phyloP scores from a whole-genome alignment of 2,797 vertebrate species.

The Dicrostonyx torquatus region DNA sequence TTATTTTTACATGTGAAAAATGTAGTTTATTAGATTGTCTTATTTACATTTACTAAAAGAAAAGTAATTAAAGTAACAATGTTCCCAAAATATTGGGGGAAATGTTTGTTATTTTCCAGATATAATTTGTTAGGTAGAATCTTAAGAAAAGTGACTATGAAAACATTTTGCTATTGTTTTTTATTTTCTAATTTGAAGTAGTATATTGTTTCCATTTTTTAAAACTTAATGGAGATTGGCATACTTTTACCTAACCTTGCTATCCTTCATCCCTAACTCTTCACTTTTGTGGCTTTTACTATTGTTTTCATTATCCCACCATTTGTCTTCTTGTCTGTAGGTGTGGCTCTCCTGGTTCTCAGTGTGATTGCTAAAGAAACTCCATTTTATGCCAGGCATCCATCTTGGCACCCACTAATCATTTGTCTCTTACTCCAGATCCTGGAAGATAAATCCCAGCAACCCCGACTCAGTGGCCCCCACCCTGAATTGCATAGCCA shows the following conservation, averaged over 20 bases:
- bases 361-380: background rate
- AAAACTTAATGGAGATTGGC: background rate
- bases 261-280: background rate
- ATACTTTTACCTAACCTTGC: background rate
- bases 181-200: conserved; percentile 34
- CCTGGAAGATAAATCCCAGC: background rate
- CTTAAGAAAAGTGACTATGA: conserved; percentile 36
- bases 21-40: background rate
- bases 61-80: conserved; percentile 31
- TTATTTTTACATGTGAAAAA: conserved; percentile 8
- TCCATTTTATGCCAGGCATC: background rate
- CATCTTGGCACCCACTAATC: background rate
- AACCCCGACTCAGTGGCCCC: background rate
- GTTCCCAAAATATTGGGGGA: background rate
- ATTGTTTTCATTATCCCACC: background rate
- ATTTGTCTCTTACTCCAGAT: background rate
- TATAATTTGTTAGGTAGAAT: conserved; percentile 34
- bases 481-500: background rate
- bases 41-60: conserved; percentile 50
- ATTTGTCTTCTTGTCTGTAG: background rate
- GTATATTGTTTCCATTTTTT: background rate
- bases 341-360: background rate
- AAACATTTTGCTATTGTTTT: conserved; percentile 12
- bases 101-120: conserved; percentile 3
- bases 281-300: background rate